Evolutionary conservation across 2,797 vertebrate genomes (phyloP).

Genomic region (Odontamblyopus rebecca): DNA sequence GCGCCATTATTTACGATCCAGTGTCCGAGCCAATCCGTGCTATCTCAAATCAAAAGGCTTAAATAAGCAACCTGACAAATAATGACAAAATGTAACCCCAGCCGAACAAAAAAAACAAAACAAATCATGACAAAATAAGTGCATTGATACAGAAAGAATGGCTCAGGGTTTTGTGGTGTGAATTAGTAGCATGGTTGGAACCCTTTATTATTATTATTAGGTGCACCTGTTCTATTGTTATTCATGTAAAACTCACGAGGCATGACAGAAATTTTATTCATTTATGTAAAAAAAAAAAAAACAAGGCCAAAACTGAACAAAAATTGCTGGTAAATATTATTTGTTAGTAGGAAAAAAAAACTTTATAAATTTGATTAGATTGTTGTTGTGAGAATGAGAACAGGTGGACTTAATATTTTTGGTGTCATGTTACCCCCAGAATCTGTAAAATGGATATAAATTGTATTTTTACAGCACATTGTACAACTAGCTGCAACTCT

Average conservation of each 20-base stretch:
- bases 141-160: constrained; percentile 22
- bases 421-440: not conserved
- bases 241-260: not conserved
- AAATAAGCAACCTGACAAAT: constrained; percentile 25
- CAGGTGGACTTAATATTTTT: not conserved
- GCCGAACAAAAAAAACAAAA: constrained; percentile 22
- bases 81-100: constrained; percentile 4
- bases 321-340: not conserved
- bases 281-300: not conserved
- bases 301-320: not conserved
- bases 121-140: constrained; percentile 17
- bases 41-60: constrained; percentile 11
- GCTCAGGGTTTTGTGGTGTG: constrained; percentile 29
- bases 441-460: not conserved
- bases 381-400: not conserved
- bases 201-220: constrained; percentile 6
- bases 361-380: not conserved
- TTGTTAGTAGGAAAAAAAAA: not conserved
- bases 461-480: not conserved
- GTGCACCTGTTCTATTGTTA: not conserved
- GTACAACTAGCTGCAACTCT: not conserved
- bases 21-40: constrained; percentile 15
- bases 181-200: constrained; percentile 28
- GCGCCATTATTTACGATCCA: constrained; percentile 13
- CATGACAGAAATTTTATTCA: not conserved